Conservation (phyloP, 1,140 invertebrate species). For the Leptinotarsa texana region DNA sequence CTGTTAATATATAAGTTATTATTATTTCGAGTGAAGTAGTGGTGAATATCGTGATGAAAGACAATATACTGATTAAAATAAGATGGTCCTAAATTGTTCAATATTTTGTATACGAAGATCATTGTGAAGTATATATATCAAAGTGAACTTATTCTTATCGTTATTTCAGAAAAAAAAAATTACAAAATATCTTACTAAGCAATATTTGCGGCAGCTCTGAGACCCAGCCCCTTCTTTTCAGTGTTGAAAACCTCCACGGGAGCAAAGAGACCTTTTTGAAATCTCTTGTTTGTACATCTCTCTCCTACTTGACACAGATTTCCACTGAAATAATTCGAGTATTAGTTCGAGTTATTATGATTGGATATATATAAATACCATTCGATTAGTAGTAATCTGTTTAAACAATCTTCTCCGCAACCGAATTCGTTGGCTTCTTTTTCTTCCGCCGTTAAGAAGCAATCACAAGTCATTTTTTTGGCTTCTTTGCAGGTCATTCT, state of each 20-base stretch:
- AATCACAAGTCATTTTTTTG: conserved; percentile 94
- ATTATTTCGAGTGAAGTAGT: too few species aligned
- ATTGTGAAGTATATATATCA: too few species aligned
- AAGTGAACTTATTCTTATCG: too few species aligned
- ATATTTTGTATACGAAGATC: too few species aligned
- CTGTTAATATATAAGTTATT: too few species aligned
- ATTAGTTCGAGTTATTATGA: not conserved
- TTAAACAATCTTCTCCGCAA: conserved; percentile 95
- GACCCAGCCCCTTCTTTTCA: conserved; percentile 91
- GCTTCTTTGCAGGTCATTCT: conserved; percentile 84
- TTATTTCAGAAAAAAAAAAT: too few species aligned
- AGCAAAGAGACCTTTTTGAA: conserved; percentile 86
- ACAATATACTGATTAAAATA: too few species aligned
- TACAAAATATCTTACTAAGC: conserved; percentile 63
- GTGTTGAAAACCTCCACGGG: conserved; percentile 88
- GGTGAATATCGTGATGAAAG: too few species aligned
- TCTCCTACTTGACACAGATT: conserved; percentile 84
- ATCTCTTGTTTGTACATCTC: conserved; percentile 91
- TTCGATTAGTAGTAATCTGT: conserved; percentile 96
- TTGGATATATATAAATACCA: conserved; percentile 64
- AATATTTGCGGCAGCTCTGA: conserved; percentile 78
- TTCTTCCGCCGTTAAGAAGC: conserved; percentile 88
- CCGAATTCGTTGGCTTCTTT: conserved; percentile 79
- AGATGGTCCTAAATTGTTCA: too few species aligned
- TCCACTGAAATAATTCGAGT: conserved; percentile 68